A percentile compares a stretch with the other conserved stretches of the same genome.
These are phyloP conservation scores for Samia ricini DNA, from an alignment of 1,140 invertebrate species.

Conservation along the genomic window DNA sequence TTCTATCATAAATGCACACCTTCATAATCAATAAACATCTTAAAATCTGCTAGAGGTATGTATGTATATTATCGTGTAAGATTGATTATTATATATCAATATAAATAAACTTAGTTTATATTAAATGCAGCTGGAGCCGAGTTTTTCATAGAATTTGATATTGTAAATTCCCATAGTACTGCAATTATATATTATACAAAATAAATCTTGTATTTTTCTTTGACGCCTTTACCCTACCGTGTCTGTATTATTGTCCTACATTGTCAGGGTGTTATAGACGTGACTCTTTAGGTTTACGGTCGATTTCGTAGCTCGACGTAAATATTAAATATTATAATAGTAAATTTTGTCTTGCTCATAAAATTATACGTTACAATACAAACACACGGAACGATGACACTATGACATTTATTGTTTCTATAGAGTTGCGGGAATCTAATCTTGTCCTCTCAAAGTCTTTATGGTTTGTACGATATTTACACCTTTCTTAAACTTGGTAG, in stretches of 20 bases:
- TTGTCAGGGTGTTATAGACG: background rate
- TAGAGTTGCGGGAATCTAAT: background rate
- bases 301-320: conserved; percentile 17
- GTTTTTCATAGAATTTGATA: too few species aligned
- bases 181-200: background rate
- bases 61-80: too few species aligned
- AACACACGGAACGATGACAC: background rate
- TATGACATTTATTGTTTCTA: conserved; percentile 1
- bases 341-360: conserved; percentile 20
- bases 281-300: conserved; percentile 15
- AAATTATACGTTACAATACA: conserved; percentile 12
- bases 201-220: background rate
- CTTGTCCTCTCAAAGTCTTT: background rate
- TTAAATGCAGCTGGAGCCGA: too few species aligned
- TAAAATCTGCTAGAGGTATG: too few species aligned
- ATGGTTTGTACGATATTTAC: background rate
- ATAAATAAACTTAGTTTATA: too few species aligned
- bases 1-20: too few species aligned
- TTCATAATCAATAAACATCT: too few species aligned
- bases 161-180: background rate
- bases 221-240: background rate
- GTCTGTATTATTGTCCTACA: background rate
- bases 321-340: too few species aligned
- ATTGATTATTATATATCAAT: too few species aligned
- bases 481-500: background rate